These are phyloP conservation scores for Sisyra terminalis DNA, from an alignment of 2,888 invertebrate genomes.

Conservation along the genomic window DNA sequence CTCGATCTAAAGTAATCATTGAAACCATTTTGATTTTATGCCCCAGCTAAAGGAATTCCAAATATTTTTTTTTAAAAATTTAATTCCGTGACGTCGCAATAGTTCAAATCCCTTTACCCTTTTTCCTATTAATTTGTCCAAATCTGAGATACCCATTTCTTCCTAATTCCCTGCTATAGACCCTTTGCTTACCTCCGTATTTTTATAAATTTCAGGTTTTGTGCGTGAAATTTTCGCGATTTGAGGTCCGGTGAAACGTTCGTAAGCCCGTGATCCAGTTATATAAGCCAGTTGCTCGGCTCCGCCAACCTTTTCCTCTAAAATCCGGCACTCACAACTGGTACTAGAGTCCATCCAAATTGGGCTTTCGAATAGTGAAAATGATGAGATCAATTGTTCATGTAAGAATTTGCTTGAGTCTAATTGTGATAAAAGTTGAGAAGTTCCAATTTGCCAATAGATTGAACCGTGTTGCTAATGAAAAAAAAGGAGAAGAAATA, in stretches of 20 bases:
- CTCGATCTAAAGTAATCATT: too few species aligned
- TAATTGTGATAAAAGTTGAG: slow-evolving; percentile 42
- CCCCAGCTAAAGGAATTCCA: too few species aligned
- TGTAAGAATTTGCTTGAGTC: slow-evolving; percentile 63
- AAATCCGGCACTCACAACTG: slow-evolving; percentile 49
- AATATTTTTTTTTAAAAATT: too few species aligned
- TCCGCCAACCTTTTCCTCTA: slow-evolving; percentile 70
- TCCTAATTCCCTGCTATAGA: too few species aligned
- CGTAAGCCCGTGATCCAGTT: slow-evolving; percentile 77
- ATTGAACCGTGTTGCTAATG: slow-evolving; percentile 92
- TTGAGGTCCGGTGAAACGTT: slow-evolving; percentile 86
- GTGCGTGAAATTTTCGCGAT: slow-evolving; percentile 74
- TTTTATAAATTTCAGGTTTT: slow-evolving; percentile 49
- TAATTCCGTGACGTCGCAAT: too few species aligned
- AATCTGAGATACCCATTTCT: too few species aligned
- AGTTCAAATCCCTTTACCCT: too few species aligned
- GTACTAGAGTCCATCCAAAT: slow-evolving; percentile 96
- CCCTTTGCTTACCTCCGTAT: slow-evolving; percentile 58
- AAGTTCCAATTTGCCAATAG: slow-evolving; percentile 76
- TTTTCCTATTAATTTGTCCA: too few species aligned
- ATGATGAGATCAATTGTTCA: slow-evolving; percentile 62
- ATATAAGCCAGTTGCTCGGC: slow-evolving; percentile 51
- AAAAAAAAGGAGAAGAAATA: slow-evolving; percentile 9
- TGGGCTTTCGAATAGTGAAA: slow-evolving; percentile 67
- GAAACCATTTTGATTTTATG: too few species aligned